phyloP scores from a whole-genome alignment of 2,797 vertebrate genomes.

The Danio kyathit region DNA sequence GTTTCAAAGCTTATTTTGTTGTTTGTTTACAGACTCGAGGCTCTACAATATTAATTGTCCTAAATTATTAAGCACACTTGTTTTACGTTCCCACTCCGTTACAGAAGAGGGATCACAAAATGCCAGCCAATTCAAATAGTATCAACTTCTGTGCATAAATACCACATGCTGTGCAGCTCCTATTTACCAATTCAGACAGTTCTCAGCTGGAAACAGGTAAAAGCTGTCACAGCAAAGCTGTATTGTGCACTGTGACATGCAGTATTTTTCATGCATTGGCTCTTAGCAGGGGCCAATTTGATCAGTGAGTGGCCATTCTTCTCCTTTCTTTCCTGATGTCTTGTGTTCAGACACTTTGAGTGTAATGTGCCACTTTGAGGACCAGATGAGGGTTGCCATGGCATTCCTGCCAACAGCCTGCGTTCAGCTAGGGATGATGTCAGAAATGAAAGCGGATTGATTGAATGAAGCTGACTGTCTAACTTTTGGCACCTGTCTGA shows the following conservation, averaged over 20 bases:
- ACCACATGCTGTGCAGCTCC: not conserved
- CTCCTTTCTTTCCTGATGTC: not conserved
- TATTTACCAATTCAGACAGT: not conserved
- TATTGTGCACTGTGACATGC: not conserved
- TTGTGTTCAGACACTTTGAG: conserved; percentile 17
- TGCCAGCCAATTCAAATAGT: not conserved
- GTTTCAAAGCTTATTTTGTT: not conserved
- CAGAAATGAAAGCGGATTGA: conserved; percentile 15
- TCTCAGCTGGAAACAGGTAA: conserved; percentile 13
- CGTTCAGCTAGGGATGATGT: conserved; percentile 16
- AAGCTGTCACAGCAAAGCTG: not conserved
- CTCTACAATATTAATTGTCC: not conserved
- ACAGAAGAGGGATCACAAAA: not conserved
- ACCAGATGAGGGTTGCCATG: conserved; percentile 49
- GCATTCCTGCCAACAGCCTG: conserved; percentile 31
- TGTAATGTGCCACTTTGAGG: conserved; percentile 25
- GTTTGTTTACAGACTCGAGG: not conserved
- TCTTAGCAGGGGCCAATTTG: not conserved
- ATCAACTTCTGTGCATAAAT: not conserved
- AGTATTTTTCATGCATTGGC: not conserved
- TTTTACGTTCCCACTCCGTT: not conserved
- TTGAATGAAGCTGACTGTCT: not conserved
- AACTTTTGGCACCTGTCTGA: not conserved
- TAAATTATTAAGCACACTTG: not conserved
- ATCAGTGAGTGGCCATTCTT: not conserved